Evolutionary conservation across 2,113 vertebrate species (phyloP), one percentile per base, ranked within the genome.

Genomic region (Coptodon bakossiorum): DNA sequence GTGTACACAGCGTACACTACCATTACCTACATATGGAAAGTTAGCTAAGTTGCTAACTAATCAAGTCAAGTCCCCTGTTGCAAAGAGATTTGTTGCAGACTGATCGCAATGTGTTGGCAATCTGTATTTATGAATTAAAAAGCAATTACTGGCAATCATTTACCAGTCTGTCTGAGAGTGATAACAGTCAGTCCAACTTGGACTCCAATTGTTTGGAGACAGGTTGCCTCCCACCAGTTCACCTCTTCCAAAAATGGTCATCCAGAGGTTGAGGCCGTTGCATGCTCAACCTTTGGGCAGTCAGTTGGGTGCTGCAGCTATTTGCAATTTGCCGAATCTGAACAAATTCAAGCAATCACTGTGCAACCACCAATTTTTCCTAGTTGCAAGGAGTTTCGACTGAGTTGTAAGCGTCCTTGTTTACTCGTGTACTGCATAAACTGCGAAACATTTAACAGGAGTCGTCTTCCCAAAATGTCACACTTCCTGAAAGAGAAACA

Each of bases 401-500:
- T 48, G 43, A 76, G 24, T 48, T 29, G 6, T 48, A 48, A 48
- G 68, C 9, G 2, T 48, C 24, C 50, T 76, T 29, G 6, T 78
- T 78, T 13, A 13, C 45, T n/a, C 0, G 5, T n/a, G 68, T 17
- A 1, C 6, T 76, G 9, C 43, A 48, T 48, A 3, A 12, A 48
- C 9, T 7, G 4, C 2, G 1, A 78, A n/a, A 52, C 27, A 29
- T 76, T 76, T 76, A 34, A 78, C 45, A 50, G 45, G 27, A 52
- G 10, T 3, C 3, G 8, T 78, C 45, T 31, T 80, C 57, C 76
- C 50, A 6, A 66, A 81, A 50, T 50, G 73, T 78, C 36, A 84
- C 56, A 56, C 82, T 27, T 86, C 27, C 73, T 27, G 24, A 71
- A 50, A 82, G 40, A 57, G 36, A 88, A 61, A 87, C 34, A 10